Conservation (phyloP, 2,797 vertebrate species). For the Selene dorsalis region DNA sequence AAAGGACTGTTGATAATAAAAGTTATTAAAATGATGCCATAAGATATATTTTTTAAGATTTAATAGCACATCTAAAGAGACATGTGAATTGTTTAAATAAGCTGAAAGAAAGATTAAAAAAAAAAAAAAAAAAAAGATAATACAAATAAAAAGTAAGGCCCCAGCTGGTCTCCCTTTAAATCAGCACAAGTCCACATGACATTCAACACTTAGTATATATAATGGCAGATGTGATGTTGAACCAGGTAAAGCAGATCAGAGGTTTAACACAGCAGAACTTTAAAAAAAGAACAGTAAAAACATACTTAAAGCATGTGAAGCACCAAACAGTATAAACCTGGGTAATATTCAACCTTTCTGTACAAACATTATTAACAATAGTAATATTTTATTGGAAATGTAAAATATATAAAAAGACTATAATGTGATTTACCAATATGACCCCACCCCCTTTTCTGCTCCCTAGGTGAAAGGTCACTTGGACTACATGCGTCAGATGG, state of each 20-base stretch:
- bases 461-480: constrained; percentile 94
- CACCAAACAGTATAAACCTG: constrained; percentile 34
- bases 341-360: neutral
- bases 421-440: constrained; percentile 13
- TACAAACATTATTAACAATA: constrained; percentile 16
- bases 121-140: neutral
- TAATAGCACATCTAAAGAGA: constrained; percentile 44
- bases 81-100: constrained; percentile 16
- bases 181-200: constrained; percentile 12
- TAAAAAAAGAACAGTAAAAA: constrained; percentile 28
- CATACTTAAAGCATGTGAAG: constrained; percentile 30
- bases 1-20: neutral
- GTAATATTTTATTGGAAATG: neutral
- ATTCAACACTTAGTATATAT: neutral
- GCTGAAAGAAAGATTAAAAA: neutral
- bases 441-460: constrained; percentile 10
- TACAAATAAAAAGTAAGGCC: constrained; percentile 45
- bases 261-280: constrained; percentile 10
- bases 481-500: constrained; percentile 99
- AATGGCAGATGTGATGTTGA: constrained; percentile 5
- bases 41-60: neutral
- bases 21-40: neutral
- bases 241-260: constrained; percentile 10
- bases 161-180: constrained; percentile 48
- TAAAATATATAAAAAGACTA: neutral